Conservation (phyloP, 30 jellyfish, hydroid and myxozoan species). For the Hydractinia symbiolongicarpus region DNA sequence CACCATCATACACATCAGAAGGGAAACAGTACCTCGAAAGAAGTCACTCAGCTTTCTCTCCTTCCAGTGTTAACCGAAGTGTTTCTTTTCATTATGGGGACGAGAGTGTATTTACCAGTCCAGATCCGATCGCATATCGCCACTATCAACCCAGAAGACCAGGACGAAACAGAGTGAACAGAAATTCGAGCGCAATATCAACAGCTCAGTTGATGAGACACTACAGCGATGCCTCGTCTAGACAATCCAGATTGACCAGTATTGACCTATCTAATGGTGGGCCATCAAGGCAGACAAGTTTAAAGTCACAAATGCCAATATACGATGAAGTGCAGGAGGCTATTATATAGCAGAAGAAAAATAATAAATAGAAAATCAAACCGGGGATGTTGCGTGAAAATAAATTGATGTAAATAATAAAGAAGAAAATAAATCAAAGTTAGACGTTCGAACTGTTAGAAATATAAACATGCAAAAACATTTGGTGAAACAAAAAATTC, state of each 20-base stretch:
- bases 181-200: constrained; percentile 5
- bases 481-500: too few relatives aligned
- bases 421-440: too few relatives aligned
- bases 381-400: too few relatives aligned
- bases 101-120: constrained; percentile 4
- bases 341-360: too few relatives aligned
- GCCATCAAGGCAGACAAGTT: too few relatives aligned
- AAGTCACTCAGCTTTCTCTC: background rate
- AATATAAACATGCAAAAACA: too few relatives aligned
- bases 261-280: too few relatives aligned
- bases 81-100: constrained; percentile 7
- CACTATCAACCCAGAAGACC: constrained; percentile 7
- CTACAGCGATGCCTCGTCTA: background rate
- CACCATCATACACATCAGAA: background rate
- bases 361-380: too few relatives aligned
- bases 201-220: background rate
- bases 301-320: too few relatives aligned
- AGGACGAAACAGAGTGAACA: background rate
- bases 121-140: background rate
- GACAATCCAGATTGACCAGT: background rate
- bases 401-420: too few relatives aligned
- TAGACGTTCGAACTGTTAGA: too few relatives aligned
- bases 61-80: background rate
- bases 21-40: background rate
- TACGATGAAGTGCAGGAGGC: too few relatives aligned